Base-by-base conservation (phyloP, 2,797 vertebrate species). In the Hippocampus kuda region DNA sequence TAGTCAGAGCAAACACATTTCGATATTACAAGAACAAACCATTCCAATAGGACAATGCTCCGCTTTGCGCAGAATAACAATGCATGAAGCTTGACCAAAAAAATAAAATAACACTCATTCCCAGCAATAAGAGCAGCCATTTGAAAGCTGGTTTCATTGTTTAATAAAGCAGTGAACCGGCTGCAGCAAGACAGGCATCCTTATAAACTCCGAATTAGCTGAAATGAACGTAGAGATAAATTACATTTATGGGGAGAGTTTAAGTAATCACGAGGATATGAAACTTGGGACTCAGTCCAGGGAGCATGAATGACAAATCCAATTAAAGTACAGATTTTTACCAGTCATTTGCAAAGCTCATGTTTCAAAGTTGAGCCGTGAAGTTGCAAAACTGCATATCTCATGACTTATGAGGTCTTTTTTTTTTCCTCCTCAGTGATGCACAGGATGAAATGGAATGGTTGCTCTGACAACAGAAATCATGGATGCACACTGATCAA, bases 401-500 rank as follows among this genome's bases (percentile, higher is more conserved):
- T 76, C 53, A 42, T 54, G 66, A 34, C 46, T 72, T 62, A 24
- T 53, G 10, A 24, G 8, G 5, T 57, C 73, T 60, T 65, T n/a
- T 18, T 27, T 18, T 16, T 16, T 1, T 11, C 13, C 11, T 4
- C 56, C 26, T 57, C 44, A 53, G 63, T 41, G 54, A 65, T 41
- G 24, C 60, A 70, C 63, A 61, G 67, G 9, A 22, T 68, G 62
- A 60, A 65, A 48, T 12, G 24, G 65, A 76, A 54, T 22, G 49
- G 65, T 78, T 73, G 67, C 75, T 72, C 71, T 75, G 69, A 81
- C 75, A 75, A 76, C 70, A 77, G 73, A 79, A 74, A 82, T 75
- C 72, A 70, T 64, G 68, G 78, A 83, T 80, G 70, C 79, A 75
- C 70, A 82, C 78, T 77, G 75, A 85, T 86, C 81, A 72, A 67